phyloP scores from a whole-genome alignment of 2,888 invertebrate genomes.

The Allophyes oxyacanthae region DNA sequence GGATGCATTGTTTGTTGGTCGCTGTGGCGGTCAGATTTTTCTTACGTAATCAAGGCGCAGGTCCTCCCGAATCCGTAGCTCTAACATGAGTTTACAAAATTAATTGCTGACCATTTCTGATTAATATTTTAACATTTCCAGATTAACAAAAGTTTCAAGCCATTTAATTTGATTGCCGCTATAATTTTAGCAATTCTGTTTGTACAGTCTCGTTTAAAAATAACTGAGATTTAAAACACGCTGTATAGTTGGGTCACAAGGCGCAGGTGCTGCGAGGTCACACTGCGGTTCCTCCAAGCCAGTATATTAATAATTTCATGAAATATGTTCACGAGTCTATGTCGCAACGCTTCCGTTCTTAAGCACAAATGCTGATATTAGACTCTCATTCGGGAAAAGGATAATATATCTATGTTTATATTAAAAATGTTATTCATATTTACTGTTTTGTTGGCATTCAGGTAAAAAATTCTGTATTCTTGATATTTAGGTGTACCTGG shows the following conservation, averaged over 20 bases:
- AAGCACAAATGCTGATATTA: slow-evolving; percentile 9
- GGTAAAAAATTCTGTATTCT: background rate
- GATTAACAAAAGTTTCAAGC: too few relatives aligned
- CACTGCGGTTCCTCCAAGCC: slow-evolving; percentile 41
- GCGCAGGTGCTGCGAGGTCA: slow-evolving; percentile 51
- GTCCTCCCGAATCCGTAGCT: too few relatives aligned
- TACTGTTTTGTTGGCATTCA: background rate
- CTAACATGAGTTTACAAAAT: too few relatives aligned
- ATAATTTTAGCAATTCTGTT: too few relatives aligned
- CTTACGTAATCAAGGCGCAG: too few relatives aligned
- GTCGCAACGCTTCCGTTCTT: slow-evolving; percentile 11
- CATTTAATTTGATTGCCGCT: too few relatives aligned
- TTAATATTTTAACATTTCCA: too few relatives aligned
- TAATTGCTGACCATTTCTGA: too few relatives aligned
- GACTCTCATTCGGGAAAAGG: background rate
- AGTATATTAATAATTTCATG: slow-evolving; percentile 60
- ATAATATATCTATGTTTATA: slow-evolving; percentile 3
- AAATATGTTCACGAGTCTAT: slow-evolving; percentile 42
- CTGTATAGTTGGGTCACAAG: slow-evolving; percentile 24
- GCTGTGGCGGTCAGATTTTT: too few relatives aligned
- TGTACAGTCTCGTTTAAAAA: background rate
- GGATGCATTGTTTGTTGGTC: too few relatives aligned
- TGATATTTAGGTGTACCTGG: too few relatives aligned
- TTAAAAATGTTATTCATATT: slow-evolving; percentile 4
- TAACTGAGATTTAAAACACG: background rate